Conservation (phyloP, 2,888 invertebrate species). For the Cremastinae sp. region DNA sequence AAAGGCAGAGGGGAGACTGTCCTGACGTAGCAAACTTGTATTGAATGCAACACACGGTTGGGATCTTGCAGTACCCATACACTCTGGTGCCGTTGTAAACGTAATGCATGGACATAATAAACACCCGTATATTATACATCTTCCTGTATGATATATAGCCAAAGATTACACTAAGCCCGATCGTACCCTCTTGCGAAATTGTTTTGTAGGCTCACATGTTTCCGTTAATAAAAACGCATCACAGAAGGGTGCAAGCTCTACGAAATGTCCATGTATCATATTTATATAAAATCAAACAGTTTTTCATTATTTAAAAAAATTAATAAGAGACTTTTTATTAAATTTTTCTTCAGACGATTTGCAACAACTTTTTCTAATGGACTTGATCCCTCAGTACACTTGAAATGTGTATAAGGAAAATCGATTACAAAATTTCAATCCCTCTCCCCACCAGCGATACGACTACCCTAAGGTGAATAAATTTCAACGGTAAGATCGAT, state of each 20-base stretch:
- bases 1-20: slow-evolving; percentile 11
- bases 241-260: slow-evolving; percentile 11
- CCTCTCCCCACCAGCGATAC: not conserved
- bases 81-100: slow-evolving; percentile 25
- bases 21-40: slow-evolving; percentile 27
- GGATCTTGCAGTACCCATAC: slow-evolving; percentile 22
- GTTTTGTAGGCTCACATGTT: slow-evolving; percentile 71
- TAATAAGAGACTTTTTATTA: too few relatives aligned
- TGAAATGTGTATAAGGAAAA: too few relatives aligned
- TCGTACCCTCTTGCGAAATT: slow-evolving; percentile 70
- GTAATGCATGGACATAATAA: slow-evolving; percentile 43
- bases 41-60: slow-evolving; percentile 30
- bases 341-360: too few relatives aligned
- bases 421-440: too few relatives aligned
- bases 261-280: not conserved
- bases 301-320: too few relatives aligned
- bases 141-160: slow-evolving; percentile 65
- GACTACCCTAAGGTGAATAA: slow-evolving; percentile 54
- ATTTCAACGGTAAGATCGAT: slow-evolving; percentile 62
- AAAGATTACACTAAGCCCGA: slow-evolving; percentile 75
- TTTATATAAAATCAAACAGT: too few relatives aligned
- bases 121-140: slow-evolving; percentile 54
- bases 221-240: slow-evolving; percentile 49
- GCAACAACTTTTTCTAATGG: too few relatives aligned
- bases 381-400: too few relatives aligned